Evolutionary conservation across 2,797 vertebrate genomes (phyloP), one percentile per base, ranked within the genome.

Genomic region (Eulemur albifrons): DNA sequence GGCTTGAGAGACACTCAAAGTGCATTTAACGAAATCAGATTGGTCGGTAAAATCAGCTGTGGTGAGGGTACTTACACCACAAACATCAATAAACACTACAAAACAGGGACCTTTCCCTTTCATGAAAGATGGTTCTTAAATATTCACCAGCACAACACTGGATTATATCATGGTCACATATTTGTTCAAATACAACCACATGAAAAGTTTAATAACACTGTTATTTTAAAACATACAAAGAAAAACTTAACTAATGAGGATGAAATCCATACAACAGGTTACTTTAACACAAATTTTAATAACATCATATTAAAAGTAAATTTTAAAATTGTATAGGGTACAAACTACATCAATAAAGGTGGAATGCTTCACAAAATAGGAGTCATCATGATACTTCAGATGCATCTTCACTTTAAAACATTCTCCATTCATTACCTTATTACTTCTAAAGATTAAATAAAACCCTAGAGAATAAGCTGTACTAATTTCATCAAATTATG

Each of bases 141-240:
- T 17, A 80, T 32, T 61, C 13, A 92, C 18, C 27, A 85, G 32
- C 18, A 75, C 27, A 89, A 43, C 40, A 73, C 11, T 84, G 43
- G 43, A 90, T 40, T 63, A 81, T 18, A 93, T 25, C 7, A 9
- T 84, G 54, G 79, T 76, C 23, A n/a, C 32, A 69, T 48, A 48
- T 52, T 48, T 95, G 63, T 35, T 87, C 83, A 94, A 72, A 95
- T 30, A 57, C 1, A 80, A 81, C 27, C 12, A 84, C 7, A 80
- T 21, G 77, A 88, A 77, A 89, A 18, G 59, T 43, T 85, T 61
- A 83, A 59, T 82, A 65, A 88, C 9, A 45, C 1, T 32, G 72
- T n/a, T n/a, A 17, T 40, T 93, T 72, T 87, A 91, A 90, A 96
- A 92, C 65, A 90, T 7, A 59, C 65, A 80, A 92, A 89, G 21